Evolutionary conservation across 1,140 invertebrate genomes (phyloP), one percentile per base, ranked within the genome.

Genomic region (Pentalonia nigronervosa): DNA sequence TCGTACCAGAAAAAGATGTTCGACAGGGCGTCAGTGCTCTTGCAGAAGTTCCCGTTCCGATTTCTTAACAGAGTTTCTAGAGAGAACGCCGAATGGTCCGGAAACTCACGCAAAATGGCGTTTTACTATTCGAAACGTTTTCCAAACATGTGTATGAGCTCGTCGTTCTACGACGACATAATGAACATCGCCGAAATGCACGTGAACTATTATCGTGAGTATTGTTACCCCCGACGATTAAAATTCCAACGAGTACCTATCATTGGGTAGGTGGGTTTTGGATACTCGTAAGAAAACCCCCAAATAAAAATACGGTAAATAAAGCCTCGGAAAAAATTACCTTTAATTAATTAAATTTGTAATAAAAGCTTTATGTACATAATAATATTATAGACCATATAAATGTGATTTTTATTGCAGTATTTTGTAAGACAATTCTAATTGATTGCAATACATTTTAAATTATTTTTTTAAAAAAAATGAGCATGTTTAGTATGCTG

Each of bases 111-210:
- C 9, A 53, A 45, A 25, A 93, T 56, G 91, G 36, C 56, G 4
- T 56, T 47, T 93, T 56, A 56, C n/a, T 86, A 93, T 11, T 93
- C 91, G 20, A 84, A 93, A 50, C 45, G 91, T 41, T 93, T 93
- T 1, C 91, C 91, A 11, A 86, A 93, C 14, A 93, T 93, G 91
- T 86, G 23, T 56, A 45, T n/a, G 48, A 93, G 76, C 11, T 56
- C 81, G 7, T 56, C 48, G 4, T 93, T 93, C 30, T 93, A 93
- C 48, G 48, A 93, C 1, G 91, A 93, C 7, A 21, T 93, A 20
- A 86, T 86, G 81, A 45, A 30, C 2, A 93, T 93, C 6, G 48
- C 91, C 6, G 48, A 93, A 41, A 56, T 53, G 7, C 81, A 93
- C 23, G 7, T 93, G 14, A 56, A 20, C 23, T 56, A 56, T 84